Evolutionary conservation across 2,113 vertebrate species (phyloP).

Genomic region (Peromyscus maniculatus): DNA sequence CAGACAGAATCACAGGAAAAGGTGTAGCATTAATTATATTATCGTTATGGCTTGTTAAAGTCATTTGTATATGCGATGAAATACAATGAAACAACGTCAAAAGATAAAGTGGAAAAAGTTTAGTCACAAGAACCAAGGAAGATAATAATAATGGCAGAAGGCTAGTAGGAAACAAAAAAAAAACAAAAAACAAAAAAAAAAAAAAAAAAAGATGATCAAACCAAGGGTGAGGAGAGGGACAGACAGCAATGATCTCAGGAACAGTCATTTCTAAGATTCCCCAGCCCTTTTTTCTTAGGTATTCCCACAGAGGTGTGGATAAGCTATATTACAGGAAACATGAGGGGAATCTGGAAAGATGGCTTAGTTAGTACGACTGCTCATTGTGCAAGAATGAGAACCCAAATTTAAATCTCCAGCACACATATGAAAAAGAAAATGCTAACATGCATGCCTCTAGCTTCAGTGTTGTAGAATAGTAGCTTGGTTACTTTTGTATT

Average conservation of each 20-base stretch:
- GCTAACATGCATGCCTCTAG: neutral
- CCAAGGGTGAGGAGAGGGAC: neutral
- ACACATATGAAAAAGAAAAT: neutral
- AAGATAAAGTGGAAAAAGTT: neutral
- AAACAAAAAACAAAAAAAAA: neutral
- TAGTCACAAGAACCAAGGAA: neutral
- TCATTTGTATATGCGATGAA: neutral
- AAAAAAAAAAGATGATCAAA: neutral
- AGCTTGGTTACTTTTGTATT: neutral
- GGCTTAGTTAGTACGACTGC: neutral
- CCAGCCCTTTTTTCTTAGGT: neutral
- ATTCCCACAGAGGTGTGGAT: neutral
- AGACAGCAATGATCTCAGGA: neutral
- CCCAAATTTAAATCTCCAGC: neutral
- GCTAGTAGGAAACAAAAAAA: neutral
- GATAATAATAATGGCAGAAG: neutral
- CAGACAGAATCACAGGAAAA: neutral
- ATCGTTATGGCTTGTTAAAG: neutral
- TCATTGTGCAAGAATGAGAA: neutral
- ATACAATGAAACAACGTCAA: neutral
- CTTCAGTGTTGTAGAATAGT: neutral
- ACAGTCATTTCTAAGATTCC: neutral
- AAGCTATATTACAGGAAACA: neutral
- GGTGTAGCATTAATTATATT: neutral
- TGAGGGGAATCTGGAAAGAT: neutral